These are phyloP conservation scores for Athalia circularis DNA, from an alignment of 2,888 invertebrate species.

Conservation along the genomic window DNA sequence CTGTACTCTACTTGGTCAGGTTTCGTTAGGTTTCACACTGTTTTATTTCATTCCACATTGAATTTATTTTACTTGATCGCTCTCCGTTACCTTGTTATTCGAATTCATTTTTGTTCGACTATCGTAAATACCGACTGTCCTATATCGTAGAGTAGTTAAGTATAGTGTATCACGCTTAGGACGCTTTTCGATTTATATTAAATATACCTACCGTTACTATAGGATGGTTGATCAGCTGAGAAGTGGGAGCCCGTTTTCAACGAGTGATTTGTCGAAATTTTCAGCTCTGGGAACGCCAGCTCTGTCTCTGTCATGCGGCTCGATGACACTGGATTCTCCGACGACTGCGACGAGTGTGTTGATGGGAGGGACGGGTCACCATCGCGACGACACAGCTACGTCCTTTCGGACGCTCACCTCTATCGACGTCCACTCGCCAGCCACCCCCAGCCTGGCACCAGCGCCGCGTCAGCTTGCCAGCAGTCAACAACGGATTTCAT, in stretches of 20 bases:
- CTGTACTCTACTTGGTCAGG: conserved; percentile 56
- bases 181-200: conserved; percentile 50
- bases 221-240: neutral
- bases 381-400: conserved; percentile 79
- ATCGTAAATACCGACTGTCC: conserved; percentile 56
- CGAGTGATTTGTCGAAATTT: conserved; percentile 42
- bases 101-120: conserved; percentile 31
- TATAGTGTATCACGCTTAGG: conserved; percentile 45
- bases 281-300: conserved; percentile 72
- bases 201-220: neutral
- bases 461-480: conserved; percentile 61
- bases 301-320: conserved; percentile 78
- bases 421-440: conserved; percentile 76
- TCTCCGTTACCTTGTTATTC: neutral
- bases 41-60: conserved; percentile 40
- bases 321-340: conserved; percentile 90
- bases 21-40: conserved; percentile 59
- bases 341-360: conserved; percentile 80
- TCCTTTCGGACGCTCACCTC: conserved; percentile 78
- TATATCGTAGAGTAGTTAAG: conserved; percentile 57
- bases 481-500: conserved; percentile 69
- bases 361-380: conserved; percentile 79
- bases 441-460: conserved; percentile 76
- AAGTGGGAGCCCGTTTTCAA: neutral
- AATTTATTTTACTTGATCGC: neutral